Conservation (phyloP, 2,113 vertebrate species). For the Serranochromis macrocephalus region DNA sequence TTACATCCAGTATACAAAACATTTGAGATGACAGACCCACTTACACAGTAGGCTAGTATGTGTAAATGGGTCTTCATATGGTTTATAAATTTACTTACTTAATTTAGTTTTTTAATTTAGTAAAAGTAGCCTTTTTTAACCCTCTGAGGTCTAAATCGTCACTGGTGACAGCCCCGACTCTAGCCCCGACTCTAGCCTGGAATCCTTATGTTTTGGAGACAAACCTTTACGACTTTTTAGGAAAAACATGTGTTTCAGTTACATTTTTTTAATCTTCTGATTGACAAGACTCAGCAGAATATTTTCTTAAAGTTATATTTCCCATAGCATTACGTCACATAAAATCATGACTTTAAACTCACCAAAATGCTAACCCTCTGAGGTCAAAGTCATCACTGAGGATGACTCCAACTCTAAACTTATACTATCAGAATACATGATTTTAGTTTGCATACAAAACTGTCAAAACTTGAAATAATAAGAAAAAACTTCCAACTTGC, state of each 20-base stretch:
- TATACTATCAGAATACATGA: neutral
- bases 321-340: neutral
- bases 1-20: neutral
- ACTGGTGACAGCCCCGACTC: neutral
- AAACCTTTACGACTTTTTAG: neutral
- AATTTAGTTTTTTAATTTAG: neutral
- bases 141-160: neutral
- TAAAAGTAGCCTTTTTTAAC: neutral
- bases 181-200: neutral
- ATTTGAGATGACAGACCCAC: neutral
- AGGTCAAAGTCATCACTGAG: neutral
- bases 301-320: neutral
- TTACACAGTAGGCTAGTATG: neutral
- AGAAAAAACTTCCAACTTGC: neutral
- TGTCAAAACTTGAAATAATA: neutral
- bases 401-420: neutral
- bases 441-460: neutral
- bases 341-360: neutral
- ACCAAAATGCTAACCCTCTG: neutral
- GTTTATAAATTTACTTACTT: neutral
- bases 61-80: neutral
- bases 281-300: neutral
- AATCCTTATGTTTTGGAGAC: neutral
- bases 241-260: neutral
- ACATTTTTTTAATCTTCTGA: neutral